Conservation (phyloP, 2,113 vertebrate species). For the Fregetta grallaria region DNA sequence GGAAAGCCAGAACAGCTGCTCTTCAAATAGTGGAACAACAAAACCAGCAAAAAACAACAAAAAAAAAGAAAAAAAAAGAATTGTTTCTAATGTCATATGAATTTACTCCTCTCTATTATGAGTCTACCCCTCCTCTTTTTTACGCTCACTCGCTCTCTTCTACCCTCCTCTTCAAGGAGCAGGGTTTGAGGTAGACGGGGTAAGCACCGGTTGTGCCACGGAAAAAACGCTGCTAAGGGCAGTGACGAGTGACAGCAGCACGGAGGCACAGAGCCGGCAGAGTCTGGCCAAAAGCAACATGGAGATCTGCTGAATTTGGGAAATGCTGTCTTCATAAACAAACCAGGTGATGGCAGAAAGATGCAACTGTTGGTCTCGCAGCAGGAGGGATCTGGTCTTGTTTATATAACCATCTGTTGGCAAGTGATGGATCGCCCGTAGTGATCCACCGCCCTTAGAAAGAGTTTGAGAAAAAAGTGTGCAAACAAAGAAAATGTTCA, state of each 20-base stretch:
- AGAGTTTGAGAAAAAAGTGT: fast-evolving
- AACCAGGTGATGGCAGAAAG: neutral
- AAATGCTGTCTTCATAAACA: fast-evolving
- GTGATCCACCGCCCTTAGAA: neutral
- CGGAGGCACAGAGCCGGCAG: fast-evolving
- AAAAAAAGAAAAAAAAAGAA: no score
- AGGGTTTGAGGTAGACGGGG: neutral
- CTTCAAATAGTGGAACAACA: neutral
- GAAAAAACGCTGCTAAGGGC: neutral
- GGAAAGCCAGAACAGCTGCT: neutral
- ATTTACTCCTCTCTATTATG: neutral
- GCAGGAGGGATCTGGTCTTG: neutral
- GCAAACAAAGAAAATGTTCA: neutral
- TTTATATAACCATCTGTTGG: neutral
- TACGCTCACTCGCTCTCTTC: neutral
- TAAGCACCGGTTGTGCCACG: fast-evolving
- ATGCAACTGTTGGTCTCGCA: neutral
- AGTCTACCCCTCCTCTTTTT: neutral
- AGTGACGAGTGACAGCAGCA: fast-evolving
- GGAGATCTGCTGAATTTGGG: neutral
- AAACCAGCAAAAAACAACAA: neutral
- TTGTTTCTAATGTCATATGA: neutral
- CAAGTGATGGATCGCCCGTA: fast-evolving
- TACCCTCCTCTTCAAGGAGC: neutral
- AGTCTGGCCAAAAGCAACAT: neutral